Conservation (phyloP, 2,888 invertebrate species). For the Erebia epiphron region DNA sequence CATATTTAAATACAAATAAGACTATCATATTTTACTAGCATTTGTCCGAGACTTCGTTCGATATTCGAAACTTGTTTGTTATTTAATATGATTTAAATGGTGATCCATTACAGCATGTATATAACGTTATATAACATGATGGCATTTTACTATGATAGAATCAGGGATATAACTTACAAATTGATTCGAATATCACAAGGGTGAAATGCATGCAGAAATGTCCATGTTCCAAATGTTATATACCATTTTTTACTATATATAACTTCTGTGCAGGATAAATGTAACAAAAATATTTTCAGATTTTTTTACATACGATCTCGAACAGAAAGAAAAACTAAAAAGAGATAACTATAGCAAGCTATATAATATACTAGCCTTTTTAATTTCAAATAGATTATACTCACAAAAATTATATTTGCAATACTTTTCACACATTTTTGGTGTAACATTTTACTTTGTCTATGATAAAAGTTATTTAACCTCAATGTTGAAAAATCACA, state of each 20-base stretch:
- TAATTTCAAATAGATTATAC: neutral
- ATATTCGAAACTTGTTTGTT: neutral
- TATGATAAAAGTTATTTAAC: constrained; percentile 18
- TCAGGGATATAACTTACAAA: neutral
- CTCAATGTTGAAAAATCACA: constrained; percentile 21
- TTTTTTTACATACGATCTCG: neutral
- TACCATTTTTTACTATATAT: constrained; percentile 1
- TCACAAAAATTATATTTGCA: neutral
- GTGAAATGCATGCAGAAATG: neutral
- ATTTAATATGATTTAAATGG: neutral
- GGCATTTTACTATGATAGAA: neutral
- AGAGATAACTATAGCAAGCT: constrained; percentile 3
- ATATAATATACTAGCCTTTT: constrained; percentile 1
- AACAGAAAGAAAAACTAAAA: neutral
- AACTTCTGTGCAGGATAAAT: neutral
- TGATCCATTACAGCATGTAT: neutral
- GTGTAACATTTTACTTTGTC: constrained; percentile 18
- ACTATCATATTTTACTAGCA: constrained; percentile 18
- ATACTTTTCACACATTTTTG: constrained; percentile 10
- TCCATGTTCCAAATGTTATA: neutral
- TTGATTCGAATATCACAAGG: neutral
- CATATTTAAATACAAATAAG: neutral
- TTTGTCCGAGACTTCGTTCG: constrained; percentile 23
- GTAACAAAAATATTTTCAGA: neutral
- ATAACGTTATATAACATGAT: neutral